Percentiles rank a stretch among this genome's conserved stretches.
Conservation (phyloP, 2,113 vertebrate species). For the Oreotrochilus melanogaster region DNA sequence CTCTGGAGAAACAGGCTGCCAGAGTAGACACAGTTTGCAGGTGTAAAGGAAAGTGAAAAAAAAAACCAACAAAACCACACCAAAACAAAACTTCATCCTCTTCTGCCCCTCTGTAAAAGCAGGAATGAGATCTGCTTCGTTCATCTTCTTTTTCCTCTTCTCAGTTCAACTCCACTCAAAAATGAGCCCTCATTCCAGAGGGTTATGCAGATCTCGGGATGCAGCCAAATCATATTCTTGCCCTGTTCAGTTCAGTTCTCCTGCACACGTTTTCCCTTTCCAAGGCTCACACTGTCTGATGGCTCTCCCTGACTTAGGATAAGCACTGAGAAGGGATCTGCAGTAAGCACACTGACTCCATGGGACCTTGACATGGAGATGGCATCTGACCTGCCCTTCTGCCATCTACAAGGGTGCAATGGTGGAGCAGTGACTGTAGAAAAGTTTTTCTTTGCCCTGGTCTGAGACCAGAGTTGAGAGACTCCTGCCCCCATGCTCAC, state of each 20-base stretch:
- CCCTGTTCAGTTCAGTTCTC: background rate
- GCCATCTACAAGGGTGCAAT: background rate
- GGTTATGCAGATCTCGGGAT: background rate
- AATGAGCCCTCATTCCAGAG: background rate
- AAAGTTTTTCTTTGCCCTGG: background rate
- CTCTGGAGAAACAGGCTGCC: background rate
- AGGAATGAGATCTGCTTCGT: background rate
- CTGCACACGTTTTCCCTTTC: background rate
- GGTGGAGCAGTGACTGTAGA: background rate
- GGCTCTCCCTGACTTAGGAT: background rate
- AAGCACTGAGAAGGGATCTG: background rate
- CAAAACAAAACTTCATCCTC: background rate
- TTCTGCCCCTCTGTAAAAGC: background rate
- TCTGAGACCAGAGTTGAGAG: background rate
- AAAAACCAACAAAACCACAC: background rate
- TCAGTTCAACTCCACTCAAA: background rate
- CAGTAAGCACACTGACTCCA: background rate
- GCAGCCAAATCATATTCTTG: background rate
- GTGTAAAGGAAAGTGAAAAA: background rate
- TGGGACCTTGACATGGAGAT: background rate
- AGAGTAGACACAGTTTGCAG: background rate
- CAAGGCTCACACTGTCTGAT: background rate
- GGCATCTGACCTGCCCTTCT: background rate
- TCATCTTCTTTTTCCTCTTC: background rate
- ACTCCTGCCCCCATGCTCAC: slow-evolving; percentile 44